Percentiles rank a stretch among this genome's conserved stretches.
Conservation (phyloP, 2,113 vertebrate genomes). For the Lagopus leucura region DNA sequence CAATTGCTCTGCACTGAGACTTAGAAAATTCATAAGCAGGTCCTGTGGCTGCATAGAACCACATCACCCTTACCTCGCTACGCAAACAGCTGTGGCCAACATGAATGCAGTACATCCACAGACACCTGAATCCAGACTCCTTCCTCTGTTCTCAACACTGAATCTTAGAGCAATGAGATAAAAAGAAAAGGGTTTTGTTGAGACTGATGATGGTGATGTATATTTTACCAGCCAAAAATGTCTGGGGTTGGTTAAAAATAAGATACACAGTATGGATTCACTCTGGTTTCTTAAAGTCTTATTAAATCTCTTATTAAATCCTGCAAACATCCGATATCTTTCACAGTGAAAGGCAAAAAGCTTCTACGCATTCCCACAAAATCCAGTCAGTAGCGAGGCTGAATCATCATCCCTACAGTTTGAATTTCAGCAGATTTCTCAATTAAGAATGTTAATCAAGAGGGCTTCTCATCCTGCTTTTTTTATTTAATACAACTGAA, state of each 20-base stretch:
- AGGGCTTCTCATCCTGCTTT: neutral
- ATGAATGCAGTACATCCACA: accelerated
- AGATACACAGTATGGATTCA: neutral
- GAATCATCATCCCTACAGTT: neutral
- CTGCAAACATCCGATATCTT: neutral
- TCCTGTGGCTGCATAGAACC: neutral
- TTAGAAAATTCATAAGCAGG: neutral
- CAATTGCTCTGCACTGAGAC: neutral
- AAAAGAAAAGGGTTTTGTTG: neutral
- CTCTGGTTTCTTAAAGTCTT: neutral
- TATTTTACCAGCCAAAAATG: neutral
- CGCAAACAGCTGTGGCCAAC: neutral
- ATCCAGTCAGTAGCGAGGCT: neutral
- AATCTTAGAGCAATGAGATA: neutral
- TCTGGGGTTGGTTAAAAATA: neutral
- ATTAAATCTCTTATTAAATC: neutral
- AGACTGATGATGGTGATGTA: neutral
- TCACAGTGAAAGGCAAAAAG: neutral
- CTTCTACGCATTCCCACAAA: neutral
- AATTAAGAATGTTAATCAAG: neutral
- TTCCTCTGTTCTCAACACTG: neutral
- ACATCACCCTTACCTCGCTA: accelerated
- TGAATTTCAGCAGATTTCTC: neutral
- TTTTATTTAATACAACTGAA: neutral
- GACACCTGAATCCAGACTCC: neutral